Percentiles rank a stretch among this genome's conserved stretches.
Evolutionary conservation across 2,888 invertebrate species (phyloP).

Genomic region (Acronicta alni): DNA sequence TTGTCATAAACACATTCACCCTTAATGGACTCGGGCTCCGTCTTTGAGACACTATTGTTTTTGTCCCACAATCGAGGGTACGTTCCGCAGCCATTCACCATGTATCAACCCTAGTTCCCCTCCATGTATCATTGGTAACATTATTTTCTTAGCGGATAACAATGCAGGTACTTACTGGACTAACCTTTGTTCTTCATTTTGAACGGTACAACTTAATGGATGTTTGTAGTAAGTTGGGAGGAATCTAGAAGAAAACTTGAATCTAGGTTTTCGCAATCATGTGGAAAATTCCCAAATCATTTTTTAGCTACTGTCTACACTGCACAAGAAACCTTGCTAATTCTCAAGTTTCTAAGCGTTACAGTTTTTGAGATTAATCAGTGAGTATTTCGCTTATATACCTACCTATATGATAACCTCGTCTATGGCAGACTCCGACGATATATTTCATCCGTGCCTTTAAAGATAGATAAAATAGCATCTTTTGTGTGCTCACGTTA

Average conservation of each 20-base stretch:
- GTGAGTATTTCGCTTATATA: no score
- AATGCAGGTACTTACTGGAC: constrained; percentile 11
- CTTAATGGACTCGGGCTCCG: constrained; percentile 78
- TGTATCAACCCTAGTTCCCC: constrained; percentile 62
- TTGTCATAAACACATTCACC: constrained; percentile 82
- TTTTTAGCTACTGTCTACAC: no score
- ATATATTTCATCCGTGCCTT: constrained; percentile 23
- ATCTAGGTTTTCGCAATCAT: no score
- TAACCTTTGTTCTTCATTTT: neutral
- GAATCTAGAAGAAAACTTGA: no score
- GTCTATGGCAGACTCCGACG: constrained; percentile 18
- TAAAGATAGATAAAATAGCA: constrained; percentile 21
- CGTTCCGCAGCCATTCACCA: constrained; percentile 63
- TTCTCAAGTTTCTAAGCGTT: no score
- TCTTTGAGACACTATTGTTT: constrained; percentile 79
- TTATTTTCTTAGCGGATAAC: constrained; percentile 54
- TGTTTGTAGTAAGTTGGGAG: neutral
- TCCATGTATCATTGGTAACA: constrained; percentile 60
- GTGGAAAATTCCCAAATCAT: no score
- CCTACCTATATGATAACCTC: neutral
- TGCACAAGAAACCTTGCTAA: no score
- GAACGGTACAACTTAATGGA: neutral
- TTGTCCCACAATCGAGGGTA: constrained; percentile 73
- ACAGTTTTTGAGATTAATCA: no score
- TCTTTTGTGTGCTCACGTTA: constrained; percentile 30